A percentile compares a stretch with the other conserved stretches of the same genome.
These are phyloP conservation scores for Lamprologus ornatipinnis DNA, from an alignment of 2,113 vertebrate species.

Conservation along the genomic window DNA sequence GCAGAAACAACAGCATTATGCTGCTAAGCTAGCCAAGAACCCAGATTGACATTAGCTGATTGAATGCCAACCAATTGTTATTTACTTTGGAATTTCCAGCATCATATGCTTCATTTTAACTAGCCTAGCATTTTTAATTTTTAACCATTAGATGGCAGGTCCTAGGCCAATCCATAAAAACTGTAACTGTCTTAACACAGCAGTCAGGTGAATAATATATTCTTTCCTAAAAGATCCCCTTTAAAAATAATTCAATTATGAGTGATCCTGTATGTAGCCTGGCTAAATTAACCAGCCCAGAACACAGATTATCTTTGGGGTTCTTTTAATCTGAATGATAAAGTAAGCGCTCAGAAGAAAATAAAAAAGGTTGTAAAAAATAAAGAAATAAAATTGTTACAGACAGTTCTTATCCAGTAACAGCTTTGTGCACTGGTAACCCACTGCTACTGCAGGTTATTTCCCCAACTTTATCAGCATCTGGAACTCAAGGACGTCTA, in stretches of 20 bases:
- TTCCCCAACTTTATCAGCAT: too few species aligned
- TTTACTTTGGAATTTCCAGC: neutral
- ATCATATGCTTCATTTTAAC: neutral
- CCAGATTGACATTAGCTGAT: neutral
- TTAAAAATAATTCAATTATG: neutral
- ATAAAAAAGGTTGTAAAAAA: too few species aligned
- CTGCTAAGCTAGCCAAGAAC: neutral
- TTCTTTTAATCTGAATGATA: too few species aligned
- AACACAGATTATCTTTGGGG: too few species aligned
- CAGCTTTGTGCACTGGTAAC: too few species aligned
- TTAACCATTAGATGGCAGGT: neutral
- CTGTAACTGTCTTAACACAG: neutral
- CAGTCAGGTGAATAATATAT: neutral
- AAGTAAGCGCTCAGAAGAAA: too few species aligned
- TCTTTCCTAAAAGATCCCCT: neutral
- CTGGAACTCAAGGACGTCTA: too few species aligned
- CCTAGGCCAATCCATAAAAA: neutral
- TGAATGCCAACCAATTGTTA: neutral
- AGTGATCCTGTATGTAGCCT: neutral
- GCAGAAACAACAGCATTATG: neutral
- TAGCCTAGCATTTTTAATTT: neutral
- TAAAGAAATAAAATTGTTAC: too few species aligned
- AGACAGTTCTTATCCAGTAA: too few species aligned
- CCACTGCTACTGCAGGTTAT: too few species aligned
- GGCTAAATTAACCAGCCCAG: too few species aligned